Evolutionary conservation across 2,888 invertebrate genomes (phyloP).

Genomic region (Chromoteleia sp.): DNA sequence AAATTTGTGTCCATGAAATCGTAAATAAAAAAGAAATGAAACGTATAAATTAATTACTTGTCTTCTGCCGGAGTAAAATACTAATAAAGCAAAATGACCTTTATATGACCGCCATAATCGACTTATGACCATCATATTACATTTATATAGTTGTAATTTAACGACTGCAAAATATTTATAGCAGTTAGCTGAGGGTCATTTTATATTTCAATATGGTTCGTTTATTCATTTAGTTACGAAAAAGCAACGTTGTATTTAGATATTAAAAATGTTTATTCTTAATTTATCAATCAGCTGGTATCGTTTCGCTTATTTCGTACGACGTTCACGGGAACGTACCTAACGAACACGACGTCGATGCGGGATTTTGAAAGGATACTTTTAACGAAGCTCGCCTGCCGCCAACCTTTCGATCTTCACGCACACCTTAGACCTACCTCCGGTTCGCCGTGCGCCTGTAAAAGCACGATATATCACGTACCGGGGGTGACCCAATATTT

Average conservation of each 20-base stretch:
- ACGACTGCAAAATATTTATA: conserved; percentile 8
- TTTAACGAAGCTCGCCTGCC: conserved; percentile 77
- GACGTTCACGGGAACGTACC: conserved; percentile 77
- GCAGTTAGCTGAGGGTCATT: not conserved
- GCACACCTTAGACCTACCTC: conserved; percentile 55
- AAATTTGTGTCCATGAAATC: no score
- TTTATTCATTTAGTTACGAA: conserved; percentile 6
- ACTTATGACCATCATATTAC: not conserved
- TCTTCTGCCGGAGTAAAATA: no score
- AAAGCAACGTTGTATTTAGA: not conserved
- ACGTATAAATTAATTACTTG: no score
- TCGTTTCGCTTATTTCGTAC: conserved; percentile 80
- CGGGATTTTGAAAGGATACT: conserved; percentile 77
- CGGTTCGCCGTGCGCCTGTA: conserved; percentile 35
- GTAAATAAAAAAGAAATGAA: no score
- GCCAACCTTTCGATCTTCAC: conserved; percentile 55
- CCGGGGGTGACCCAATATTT: conserved; percentile 81
- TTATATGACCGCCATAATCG: not conserved
- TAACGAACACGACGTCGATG: conserved; percentile 82
- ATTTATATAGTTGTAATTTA: conserved; percentile 8
- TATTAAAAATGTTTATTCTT: not conserved
- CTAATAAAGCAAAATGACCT: not conserved
- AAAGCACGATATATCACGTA: conserved; percentile 74
- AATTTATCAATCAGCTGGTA: not conserved
- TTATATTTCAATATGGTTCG: not conserved